phyloP scores from a whole-genome alignment of 2,888 invertebrate species.

The Neoitamus cyanurus region DNA sequence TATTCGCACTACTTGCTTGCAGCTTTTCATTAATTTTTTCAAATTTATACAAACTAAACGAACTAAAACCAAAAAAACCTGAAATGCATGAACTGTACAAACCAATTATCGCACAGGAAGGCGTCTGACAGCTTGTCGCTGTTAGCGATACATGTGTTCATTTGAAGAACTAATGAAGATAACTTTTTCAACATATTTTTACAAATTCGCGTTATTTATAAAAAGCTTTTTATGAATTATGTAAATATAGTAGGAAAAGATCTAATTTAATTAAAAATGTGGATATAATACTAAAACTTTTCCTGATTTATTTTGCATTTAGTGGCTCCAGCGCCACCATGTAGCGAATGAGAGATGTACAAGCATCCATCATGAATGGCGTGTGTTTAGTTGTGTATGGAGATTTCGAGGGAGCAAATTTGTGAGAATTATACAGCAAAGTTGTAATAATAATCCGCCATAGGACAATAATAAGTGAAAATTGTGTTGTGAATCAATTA shows the following conservation, averaged over 20 bases:
- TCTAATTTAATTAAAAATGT: neutral
- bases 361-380: slow-evolving; percentile 46
- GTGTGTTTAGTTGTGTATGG: slow-evolving; percentile 46
- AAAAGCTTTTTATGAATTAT: neutral
- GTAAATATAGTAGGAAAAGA: neutral
- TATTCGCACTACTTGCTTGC: too few relatives aligned
- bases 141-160: neutral
- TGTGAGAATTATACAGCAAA: neutral
- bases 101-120: neutral
- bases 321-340: neutral
- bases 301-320: neutral
- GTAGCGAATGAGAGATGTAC: neutral
- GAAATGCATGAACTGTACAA: neutral
- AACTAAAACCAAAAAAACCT: neutral
- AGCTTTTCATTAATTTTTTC: neutral
- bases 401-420: slow-evolving; percentile 42
- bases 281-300: neutral
- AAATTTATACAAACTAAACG: too few relatives aligned
- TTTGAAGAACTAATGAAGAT: neutral
- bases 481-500: slow-evolving; percentile 22
- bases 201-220: neutral
- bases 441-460: slow-evolving; percentile 10
- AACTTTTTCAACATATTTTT: neutral
- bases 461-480: slow-evolving; percentile 7
- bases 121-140: neutral